Percentiles rank a stretch among this genome's conserved stretches.
Conservation (phyloP, 2,797 vertebrate genomes). For the Sternotherus odoratus region DNA sequence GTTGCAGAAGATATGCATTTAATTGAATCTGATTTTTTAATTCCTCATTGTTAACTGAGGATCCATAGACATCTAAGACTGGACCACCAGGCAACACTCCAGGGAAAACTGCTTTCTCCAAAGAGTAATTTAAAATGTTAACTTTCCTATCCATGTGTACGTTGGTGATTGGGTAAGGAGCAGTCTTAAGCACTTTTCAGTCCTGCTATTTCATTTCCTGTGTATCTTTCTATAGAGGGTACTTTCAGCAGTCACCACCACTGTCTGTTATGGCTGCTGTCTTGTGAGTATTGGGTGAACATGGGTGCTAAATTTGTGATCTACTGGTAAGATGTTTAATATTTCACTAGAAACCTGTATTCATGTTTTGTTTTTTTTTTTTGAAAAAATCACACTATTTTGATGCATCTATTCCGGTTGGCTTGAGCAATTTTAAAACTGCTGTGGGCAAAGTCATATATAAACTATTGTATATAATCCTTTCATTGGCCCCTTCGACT, state of each 20-base stretch:
- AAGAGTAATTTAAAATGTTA: background rate
- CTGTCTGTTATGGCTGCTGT: background rate
- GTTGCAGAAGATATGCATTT: background rate
- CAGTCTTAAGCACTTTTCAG: background rate
- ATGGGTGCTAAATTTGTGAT: too few relatives aligned
- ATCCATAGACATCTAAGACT: background rate
- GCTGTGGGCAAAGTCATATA: background rate
- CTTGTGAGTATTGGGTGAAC: background rate
- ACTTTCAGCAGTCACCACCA: background rate
- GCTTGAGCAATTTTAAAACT: background rate
- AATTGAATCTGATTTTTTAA: background rate
- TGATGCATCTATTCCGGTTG: background rate
- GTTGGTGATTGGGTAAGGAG: background rate
- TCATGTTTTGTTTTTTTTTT: too few relatives aligned
- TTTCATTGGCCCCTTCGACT: constrained; percentile 16
- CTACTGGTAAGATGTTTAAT: too few relatives aligned
- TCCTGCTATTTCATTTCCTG: background rate
- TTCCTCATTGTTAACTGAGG: background rate
- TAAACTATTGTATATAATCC: background rate
- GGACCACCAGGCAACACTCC: background rate
- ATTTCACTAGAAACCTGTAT: too few relatives aligned
- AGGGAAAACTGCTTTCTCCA: background rate
- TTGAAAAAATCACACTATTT: background rate
- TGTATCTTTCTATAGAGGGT: background rate
- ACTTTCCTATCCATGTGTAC: background rate